Conservation (phyloP, 2,797 vertebrate genomes). For the Buceros bicornis region DNA sequence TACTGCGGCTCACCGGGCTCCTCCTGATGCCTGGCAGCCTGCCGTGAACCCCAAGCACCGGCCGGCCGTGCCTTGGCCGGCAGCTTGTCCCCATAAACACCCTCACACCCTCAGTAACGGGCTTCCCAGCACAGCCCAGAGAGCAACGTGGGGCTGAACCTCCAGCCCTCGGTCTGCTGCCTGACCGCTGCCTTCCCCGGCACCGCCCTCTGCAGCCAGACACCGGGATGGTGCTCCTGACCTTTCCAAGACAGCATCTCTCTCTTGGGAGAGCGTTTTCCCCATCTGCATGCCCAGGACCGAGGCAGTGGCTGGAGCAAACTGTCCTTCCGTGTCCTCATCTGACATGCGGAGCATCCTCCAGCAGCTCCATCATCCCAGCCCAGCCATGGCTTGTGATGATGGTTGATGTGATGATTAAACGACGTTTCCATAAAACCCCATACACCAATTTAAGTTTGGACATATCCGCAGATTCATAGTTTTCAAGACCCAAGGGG, state of each 20-base stretch:
- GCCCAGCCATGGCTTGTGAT: background rate
- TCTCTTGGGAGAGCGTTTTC: background rate
- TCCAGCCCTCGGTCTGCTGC: background rate
- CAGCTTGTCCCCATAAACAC: slow-evolving; percentile 3
- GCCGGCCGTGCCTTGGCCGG: background rate
- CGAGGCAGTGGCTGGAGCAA: background rate
- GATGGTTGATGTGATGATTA: background rate
- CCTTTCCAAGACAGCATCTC: background rate
- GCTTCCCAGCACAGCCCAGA: background rate
- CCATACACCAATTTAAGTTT: background rate
- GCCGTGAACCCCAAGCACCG: background rate
- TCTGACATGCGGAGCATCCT: background rate
- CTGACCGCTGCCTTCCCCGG: background rate
- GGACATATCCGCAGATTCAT: background rate
- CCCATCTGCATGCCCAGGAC: background rate
- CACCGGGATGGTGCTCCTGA: background rate
- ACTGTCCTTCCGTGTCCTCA: background rate
- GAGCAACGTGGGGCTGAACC: fast-evolving
- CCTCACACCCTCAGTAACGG: background rate
- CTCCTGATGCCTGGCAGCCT: background rate
- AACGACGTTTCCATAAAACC: background rate
- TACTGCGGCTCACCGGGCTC: background rate
- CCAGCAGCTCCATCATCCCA: background rate
- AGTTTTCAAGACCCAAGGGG: slow-evolving; percentile 14
- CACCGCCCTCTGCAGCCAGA: background rate